These are phyloP conservation scores for Leguminivora glycinivorella DNA, from an alignment of 1,140 invertebrate species.

Conservation along the genomic window DNA sequence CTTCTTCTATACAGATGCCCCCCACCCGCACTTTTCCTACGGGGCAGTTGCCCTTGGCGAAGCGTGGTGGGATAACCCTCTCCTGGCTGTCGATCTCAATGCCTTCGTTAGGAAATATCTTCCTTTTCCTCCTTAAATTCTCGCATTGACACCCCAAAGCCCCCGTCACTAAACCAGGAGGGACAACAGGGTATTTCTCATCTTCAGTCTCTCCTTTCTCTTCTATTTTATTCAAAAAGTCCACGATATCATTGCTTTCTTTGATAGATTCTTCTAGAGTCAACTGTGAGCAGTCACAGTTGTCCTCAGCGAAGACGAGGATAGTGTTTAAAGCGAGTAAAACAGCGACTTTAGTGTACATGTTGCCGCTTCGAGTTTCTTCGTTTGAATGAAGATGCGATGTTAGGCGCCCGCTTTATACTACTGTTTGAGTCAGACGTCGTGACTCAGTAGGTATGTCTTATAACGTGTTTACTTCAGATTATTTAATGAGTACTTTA, in stretches of 20 bases:
- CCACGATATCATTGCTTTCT: slow-evolving; percentile 36
- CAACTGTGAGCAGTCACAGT: background rate
- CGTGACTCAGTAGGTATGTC: slow-evolving; percentile 12
- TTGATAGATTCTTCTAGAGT: background rate
- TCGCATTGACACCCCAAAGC: slow-evolving; percentile 46
- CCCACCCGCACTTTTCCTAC: background rate
- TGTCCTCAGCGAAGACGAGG: background rate
- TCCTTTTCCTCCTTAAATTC: slow-evolving; percentile 45
- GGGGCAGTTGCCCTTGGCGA: slow-evolving; percentile 3
- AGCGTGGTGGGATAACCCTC: background rate
- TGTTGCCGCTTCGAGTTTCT: background rate
- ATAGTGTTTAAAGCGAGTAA: background rate
- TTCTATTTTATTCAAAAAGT: slow-evolving; percentile 41
- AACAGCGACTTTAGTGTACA: background rate
- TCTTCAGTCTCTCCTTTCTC: slow-evolving; percentile 10
- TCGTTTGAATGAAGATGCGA: background rate
- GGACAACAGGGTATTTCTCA: slow-evolving; percentile 36
- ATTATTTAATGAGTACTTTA: slow-evolving; percentile 13
- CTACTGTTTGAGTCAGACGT: background rate
- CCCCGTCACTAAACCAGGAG: slow-evolving; percentile 40
- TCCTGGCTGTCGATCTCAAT: background rate
- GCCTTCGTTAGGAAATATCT: slow-evolving; percentile 17
- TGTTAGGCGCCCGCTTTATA: background rate
- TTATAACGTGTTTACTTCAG: background rate
- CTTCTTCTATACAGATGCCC: background rate